A percentile compares a stretch with the other conserved stretches of the same genome.
Evolutionary conservation across 1,140 invertebrate species (phyloP).

Genomic region (Arctopsyche grandis): DNA sequence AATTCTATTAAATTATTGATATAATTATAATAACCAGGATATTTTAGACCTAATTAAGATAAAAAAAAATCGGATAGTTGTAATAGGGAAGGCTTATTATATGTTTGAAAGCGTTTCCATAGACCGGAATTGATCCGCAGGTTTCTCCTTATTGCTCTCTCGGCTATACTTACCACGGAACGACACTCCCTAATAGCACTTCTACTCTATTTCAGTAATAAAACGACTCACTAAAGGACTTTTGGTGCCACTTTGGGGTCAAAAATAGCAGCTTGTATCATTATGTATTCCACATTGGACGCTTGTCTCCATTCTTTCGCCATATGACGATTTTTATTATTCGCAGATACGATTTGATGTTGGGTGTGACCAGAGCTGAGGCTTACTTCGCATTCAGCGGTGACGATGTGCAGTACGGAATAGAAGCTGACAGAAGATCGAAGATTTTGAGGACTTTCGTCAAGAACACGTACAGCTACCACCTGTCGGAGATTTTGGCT

Average conservation of each 20-base stretch:
- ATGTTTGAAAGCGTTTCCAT: neutral
- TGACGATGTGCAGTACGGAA: conserved; percentile 90
- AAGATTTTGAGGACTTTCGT: conserved; percentile 93
- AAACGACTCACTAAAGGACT: conserved; percentile 14
- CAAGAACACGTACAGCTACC: conserved; percentile 91
- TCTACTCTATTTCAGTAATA: conserved; percentile 30
- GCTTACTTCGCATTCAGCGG: conserved; percentile 90
- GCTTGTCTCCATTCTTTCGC: neutral
- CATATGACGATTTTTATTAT: conserved; percentile 24
- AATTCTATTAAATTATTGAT: too few relatives aligned
- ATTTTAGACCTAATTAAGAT: too few relatives aligned
- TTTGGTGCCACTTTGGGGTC: conserved; percentile 25
- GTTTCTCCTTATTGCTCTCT: conserved; percentile 28
- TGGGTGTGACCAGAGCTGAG: conserved; percentile 89
- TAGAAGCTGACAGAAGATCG: conserved; percentile 86
- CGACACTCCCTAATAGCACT: conserved; percentile 23
- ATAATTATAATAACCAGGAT: too few relatives aligned
- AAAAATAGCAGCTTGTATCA: conserved; percentile 18
- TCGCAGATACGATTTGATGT: conserved; percentile 87
- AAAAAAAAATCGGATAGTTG: too few relatives aligned
- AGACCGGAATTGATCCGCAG: conserved; percentile 17
- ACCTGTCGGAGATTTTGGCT: conserved; percentile 84
- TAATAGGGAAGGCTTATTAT: too few relatives aligned
- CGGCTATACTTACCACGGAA: conserved; percentile 23
- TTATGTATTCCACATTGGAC: neutral